phyloP scores from a whole-genome alignment of 2,113 vertebrate genomes.

The Athene cunicularia region DNA sequence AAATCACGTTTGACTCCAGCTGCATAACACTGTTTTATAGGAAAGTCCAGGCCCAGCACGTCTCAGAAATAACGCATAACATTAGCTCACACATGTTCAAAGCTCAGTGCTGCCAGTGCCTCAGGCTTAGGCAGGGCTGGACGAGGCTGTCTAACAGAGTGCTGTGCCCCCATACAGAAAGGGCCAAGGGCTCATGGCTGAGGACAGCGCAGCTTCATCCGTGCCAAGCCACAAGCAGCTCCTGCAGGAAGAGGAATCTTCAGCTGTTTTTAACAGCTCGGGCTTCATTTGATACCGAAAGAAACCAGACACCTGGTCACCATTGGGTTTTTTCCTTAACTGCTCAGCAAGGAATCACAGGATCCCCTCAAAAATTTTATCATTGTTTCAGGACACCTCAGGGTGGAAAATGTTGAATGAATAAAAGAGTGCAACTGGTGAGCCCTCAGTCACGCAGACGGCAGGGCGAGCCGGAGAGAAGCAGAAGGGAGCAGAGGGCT shows the following conservation, averaged over 20 bases:
- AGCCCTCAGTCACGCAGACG: background rate
- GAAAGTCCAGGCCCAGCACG: background rate
- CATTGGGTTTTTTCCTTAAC: background rate
- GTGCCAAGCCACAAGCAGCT: background rate
- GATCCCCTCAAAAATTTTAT: background rate
- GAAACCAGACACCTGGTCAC: background rate
- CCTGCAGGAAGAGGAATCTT: background rate
- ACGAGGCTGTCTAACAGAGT: background rate
- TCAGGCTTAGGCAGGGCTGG: background rate
- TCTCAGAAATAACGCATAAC: background rate
- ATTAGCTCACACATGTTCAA: background rate
- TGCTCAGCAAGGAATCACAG: background rate
- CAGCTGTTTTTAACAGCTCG: background rate
- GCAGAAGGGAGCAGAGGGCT: background rate
- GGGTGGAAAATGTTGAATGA: background rate
- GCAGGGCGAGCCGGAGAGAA: background rate
- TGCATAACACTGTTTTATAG: background rate
- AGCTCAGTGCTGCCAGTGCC: background rate
- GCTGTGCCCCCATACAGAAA: fast-evolving
- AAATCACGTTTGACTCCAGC: background rate
- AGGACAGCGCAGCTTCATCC: background rate
- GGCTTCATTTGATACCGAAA: background rate
- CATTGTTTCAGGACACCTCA: background rate
- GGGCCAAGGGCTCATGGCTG: background rate
- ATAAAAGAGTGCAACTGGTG: background rate